Base-by-base conservation (phyloP, 2,888 invertebrate genomes). In the Prosapia bicincta region DNA sequence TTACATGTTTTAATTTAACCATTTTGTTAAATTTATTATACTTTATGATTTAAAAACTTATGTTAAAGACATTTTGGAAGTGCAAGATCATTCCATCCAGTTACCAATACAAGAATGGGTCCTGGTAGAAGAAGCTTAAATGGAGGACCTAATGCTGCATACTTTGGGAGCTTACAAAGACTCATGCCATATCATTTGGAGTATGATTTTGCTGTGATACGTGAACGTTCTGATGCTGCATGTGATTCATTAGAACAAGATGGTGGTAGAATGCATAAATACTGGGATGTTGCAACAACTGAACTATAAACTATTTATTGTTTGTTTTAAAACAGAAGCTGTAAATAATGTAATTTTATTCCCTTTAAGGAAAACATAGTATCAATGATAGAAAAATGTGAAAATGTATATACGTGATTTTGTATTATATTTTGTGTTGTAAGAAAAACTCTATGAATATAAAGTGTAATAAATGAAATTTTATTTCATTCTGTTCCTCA, bases 201-300 rank as follows among this genome's bases (percentile, higher is more conserved):
- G 82, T 94, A 94, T 82, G 94, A 94, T 84, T 94, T 94, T 84
- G 91, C 93, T 54, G 91, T 93, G 26, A 93, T 93, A 84, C 93
- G 93, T 83, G 95, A 95, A 83, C 88, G 93, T 81, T 88, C 89
- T 38, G 88, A 89, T 72, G 43, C 76, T 66, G 87, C 88, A 74
- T 88, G 90, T 80, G 94, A 95, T 82, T 94, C 93, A 0, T 85
- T 92, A 79, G 95, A 95, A 82, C 89, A 93, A 78, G 94, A 95
- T 82, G 90, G 90, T 74, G 90, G 90, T 73, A 89, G 95, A 74
- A 94, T 95, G 93, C 93, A 94, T 81, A 94, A 95, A 82, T 95
- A 95, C 85, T 95, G 95, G 95, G 95, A 94, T 71, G 94, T 95
- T 68, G 94, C 95, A 15, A 95, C 95, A 0, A 95, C 95, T 0